These are phyloP conservation scores for Scortum barcoo DNA, from an alignment of 2,113 vertebrate genomes.

Conservation along the genomic window DNA sequence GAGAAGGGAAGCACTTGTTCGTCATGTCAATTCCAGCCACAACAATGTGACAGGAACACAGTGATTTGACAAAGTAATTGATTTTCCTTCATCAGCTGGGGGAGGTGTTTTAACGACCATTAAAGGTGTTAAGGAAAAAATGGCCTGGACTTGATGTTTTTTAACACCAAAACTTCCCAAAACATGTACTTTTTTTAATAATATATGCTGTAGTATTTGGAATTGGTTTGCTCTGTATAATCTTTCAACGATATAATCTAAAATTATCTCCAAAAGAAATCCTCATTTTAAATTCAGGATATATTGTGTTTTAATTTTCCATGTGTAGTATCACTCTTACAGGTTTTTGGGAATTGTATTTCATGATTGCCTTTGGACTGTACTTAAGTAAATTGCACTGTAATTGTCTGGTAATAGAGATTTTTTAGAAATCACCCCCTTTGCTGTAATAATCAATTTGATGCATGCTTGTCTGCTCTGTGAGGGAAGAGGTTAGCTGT, in stretches of 20 bases:
- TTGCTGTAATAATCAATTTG: conserved; percentile 72
- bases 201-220: background rate
- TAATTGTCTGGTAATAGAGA: conserved; percentile 65
- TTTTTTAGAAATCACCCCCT: conserved; percentile 63
- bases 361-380: conserved; percentile 61
- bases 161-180: background rate
- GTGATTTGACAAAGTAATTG: conserved; percentile 78
- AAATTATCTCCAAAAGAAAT: background rate
- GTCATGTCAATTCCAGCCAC: conserved; percentile 71
- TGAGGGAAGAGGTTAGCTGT: conserved; percentile 81
- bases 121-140: conserved; percentile 37
- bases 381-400: conserved; percentile 65
- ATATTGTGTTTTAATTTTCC: conserved; percentile 4
- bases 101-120: conserved; percentile 56
- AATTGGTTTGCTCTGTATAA: background rate
- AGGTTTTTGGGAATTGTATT: conserved; percentile 45
- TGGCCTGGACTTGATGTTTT: background rate
- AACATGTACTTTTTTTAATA: background rate
- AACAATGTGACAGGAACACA: conserved; percentile 76
- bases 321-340: conserved; percentile 4
- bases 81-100: conserved; percentile 78
- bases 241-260: conserved; percentile 7
- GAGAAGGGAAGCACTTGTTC: conserved; percentile 64
- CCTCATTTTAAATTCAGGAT: conserved; percentile 11
- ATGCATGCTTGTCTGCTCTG: conserved; percentile 65